Evolutionary conservation across 1,140 invertebrate genomes (phyloP), one percentile per base, ranked within the genome.

Genomic region (Nomia melanderi): DNA sequence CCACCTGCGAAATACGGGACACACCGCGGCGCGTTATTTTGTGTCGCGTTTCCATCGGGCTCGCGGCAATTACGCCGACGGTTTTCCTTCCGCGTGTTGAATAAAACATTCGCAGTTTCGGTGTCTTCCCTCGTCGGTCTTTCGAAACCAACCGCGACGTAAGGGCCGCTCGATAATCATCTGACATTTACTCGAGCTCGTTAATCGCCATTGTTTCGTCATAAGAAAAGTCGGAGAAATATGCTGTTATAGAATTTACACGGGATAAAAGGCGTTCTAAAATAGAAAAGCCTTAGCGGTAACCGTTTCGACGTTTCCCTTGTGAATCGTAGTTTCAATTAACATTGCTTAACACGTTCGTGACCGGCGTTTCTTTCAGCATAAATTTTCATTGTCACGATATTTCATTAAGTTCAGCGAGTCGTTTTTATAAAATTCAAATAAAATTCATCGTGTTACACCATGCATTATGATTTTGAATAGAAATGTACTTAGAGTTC

Each of bases 51-150:
- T 65, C n/a, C 27, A 41, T 14, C 47, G 17, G 20, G 47, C 20
- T 29, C 20, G 14, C 39, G 27, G 31, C 33, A 56, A 74, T 65
- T 65, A 65, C 11, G n/a, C 0, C 70, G 41, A 5, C 56, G 14
- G 41, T 47, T 36, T 73, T 73, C 33, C 47, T 65, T 73, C 47
- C 44, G 44, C 57, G 47, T 11, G 20, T 12, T 54, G 71, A 74
- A 65, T 65, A 56, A 66, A 65, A 39, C 25, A 31, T 36, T 59
- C 31, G 1, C 3, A 4, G 33, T 41, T 36, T 36, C 33, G 17
- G 12, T 23, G 17, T 14, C 6, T 20, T 60, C n/a, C 1, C 14
- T 5, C 2, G 11, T 66, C n/a, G 14, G 2, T 2, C 6, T 59
- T 59, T n/a, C 29, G 17, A 59, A 31, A 20, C 20, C 31, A 3